These are phyloP conservation scores for Mellilla xanthometata DNA, from an alignment of 2,888 invertebrate species.

Conservation along the genomic window DNA sequence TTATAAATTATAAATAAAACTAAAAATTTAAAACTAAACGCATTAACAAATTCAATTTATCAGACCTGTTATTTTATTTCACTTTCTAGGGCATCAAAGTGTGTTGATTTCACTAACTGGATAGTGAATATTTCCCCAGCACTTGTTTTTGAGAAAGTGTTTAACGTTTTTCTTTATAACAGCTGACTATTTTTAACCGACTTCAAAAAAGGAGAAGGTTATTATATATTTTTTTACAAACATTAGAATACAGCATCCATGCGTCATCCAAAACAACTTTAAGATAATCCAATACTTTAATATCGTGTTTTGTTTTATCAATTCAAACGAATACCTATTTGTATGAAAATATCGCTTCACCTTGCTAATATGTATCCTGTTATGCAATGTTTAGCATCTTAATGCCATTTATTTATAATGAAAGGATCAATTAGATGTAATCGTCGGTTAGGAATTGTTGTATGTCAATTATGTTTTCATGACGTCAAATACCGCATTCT, in stretches of 20 bases:
- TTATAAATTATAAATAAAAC: no score
- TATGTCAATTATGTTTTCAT: neutral
- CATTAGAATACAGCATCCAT: neutral
- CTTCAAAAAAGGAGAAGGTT: no score
- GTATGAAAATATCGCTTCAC: slow-evolving; percentile 19
- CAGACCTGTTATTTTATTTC: slow-evolving; percentile 5
- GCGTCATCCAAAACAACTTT: neutral
- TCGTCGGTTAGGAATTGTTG: neutral
- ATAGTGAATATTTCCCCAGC: slow-evolving; percentile 12
- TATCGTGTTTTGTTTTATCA: slow-evolving; percentile 5
- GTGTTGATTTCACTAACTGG: slow-evolving; percentile 33
- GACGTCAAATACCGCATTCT: neutral
- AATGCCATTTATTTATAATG: slow-evolving; percentile 10
- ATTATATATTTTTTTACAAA: no score
- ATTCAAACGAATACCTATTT: slow-evolving; percentile 20
- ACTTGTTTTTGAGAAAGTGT: slow-evolving; percentile 1
- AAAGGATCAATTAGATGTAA: slow-evolving; percentile 13
- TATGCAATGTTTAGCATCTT: slow-evolving; percentile 22
- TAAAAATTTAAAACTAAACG: no score
- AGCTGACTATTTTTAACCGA: slow-evolving; percentile 1
- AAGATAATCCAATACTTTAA: neutral
- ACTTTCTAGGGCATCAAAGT: slow-evolving; percentile 38
- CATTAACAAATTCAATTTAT: no score
- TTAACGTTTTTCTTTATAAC: no score
- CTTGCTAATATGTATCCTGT: slow-evolving; percentile 29